Evolutionary conservation across 2,888 invertebrate genomes (phyloP).

Genomic region (Dicyrtomina minuta): DNA sequence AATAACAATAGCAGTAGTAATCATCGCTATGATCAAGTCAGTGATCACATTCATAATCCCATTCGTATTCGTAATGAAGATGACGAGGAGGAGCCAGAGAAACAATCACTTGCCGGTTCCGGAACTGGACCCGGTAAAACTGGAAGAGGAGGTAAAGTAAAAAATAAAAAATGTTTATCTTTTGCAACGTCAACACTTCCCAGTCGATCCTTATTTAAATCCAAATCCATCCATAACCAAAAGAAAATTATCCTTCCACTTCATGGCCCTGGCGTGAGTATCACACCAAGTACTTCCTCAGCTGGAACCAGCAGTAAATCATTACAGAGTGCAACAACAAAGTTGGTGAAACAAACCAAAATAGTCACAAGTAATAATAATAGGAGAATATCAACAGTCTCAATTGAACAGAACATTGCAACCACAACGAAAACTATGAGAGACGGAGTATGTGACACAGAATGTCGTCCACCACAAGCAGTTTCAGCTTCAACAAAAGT

Average conservation of each 20-base stretch:
- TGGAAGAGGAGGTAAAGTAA: neutral
- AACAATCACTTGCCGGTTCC: neutral
- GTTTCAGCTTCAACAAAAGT: too few relatives aligned
- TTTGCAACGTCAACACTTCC: slow-evolving; percentile 19
- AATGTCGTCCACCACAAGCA: too few relatives aligned
- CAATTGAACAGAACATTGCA: neutral
- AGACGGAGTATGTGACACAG: too few relatives aligned
- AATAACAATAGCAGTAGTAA: slow-evolving; percentile 12
- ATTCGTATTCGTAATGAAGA: neutral
- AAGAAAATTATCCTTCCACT: slow-evolving; percentile 30
- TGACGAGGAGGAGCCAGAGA: neutral
- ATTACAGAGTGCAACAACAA: slow-evolving; percentile 1
- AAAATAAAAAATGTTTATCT: slow-evolving; percentile 14
- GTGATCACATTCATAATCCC: neutral
- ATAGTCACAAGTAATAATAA: neutral
- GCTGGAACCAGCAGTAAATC: slow-evolving; percentile 20
- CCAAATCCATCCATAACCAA: neutral
- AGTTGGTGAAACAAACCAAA: slow-evolving; percentile 5
- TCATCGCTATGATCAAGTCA: neutral
- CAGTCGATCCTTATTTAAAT: slow-evolving; percentile 6
- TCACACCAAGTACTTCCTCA: neutral
- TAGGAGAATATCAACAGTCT: neutral
- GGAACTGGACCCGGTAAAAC: neutral
- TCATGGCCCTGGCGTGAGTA: slow-evolving; percentile 14
- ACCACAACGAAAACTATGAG: too few relatives aligned